Evolutionary conservation across 2,797 vertebrate genomes (phyloP), one percentile per base, ranked within the genome.

Genomic region (Phoxinus dragarum): DNA sequence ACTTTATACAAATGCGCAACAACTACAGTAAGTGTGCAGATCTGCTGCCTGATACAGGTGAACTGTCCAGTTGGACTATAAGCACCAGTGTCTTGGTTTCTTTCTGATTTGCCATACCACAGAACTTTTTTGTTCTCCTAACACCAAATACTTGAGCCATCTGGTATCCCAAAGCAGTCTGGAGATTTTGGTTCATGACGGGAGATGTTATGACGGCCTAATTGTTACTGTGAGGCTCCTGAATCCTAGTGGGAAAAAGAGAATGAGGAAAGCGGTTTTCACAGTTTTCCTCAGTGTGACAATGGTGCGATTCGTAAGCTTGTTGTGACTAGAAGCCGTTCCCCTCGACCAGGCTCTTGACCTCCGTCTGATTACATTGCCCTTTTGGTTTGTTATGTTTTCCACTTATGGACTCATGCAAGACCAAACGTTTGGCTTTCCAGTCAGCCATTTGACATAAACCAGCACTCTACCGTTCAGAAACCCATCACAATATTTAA

Each of bases 301-400:
- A 56, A 21, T 14, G n/a, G 34, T 8, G 42, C 66, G 52, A 74
- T 79, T 77, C 4, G 66, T 38, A 61, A 64, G 14, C 38, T 49
- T 71, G 52, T 40, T 64, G 71, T 54, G 47, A 61, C 72, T 81
- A 72, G 67, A 69, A 87, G 78, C 52, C n/a, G 4, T 40, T 56
- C 19, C 52, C 52, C 59, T 61, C 68, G n/a, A 34, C 66, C 56
- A 71, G 36, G 23, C 80, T 76, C 61, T 80, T 85, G 84, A 89
- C 87, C 87, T 76, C 64, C 12, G 40, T 11, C 76, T 88, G 76
- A 85, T 88, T 87, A 81, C 31, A 5, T 27, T 21, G 76, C 31
- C 83, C 71, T 83, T 73, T 61, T 8, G 54, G 49, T 79, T 80
- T 72, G 76, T 72, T 85, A 47, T 68, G 61, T 88, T 49, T 80